phyloP scores from a whole-genome alignment of 1,140 invertebrate genomes.

The Dolichoris vasculosae region DNA sequence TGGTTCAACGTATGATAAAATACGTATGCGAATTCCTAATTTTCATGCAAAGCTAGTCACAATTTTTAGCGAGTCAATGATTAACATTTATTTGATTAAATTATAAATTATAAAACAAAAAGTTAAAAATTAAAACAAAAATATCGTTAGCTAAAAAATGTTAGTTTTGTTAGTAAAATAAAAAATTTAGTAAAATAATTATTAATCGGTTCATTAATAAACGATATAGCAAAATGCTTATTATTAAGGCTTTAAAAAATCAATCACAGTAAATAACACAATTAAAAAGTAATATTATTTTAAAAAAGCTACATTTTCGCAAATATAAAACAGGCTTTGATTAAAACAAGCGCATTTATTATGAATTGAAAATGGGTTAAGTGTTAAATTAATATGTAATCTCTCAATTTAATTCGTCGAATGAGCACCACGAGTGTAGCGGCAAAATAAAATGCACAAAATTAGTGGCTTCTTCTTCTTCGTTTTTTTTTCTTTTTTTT shows the following conservation, averaged over 20 bases:
- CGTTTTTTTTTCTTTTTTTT: not conserved
- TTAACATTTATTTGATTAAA: not conserved
- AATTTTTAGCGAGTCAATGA: conserved; percentile 25
- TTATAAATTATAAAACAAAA: no score
- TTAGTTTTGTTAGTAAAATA: conserved; percentile 46
- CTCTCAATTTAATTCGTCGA: conserved; percentile 20
- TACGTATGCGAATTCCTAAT: conserved; percentile 23
- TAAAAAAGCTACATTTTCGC: conserved; percentile 19
- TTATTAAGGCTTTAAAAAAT: conserved; percentile 6
- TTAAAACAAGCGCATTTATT: conserved; percentile 20
- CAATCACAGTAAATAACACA: conserved; percentile 12
- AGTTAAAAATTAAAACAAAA: not conserved
- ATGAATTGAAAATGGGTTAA: conserved; percentile 45
- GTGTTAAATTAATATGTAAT: conserved; percentile 31
- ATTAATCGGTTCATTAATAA: not conserved
- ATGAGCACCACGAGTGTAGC: conserved; percentile 10
- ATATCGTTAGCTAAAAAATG: not conserved
- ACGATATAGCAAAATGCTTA: not conserved
- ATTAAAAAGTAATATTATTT: not conserved
- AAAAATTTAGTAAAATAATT: no score
- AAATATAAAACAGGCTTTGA: conserved; percentile 31
- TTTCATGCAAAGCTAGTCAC: conserved; percentile 9
- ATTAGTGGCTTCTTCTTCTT: conserved; percentile 36
- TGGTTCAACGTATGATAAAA: not conserved
- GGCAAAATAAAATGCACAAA: conserved; percentile 41